Evolutionary conservation across 1,140 invertebrate species (phyloP).

Genomic region (Akabosia matsudoensis): DNA sequence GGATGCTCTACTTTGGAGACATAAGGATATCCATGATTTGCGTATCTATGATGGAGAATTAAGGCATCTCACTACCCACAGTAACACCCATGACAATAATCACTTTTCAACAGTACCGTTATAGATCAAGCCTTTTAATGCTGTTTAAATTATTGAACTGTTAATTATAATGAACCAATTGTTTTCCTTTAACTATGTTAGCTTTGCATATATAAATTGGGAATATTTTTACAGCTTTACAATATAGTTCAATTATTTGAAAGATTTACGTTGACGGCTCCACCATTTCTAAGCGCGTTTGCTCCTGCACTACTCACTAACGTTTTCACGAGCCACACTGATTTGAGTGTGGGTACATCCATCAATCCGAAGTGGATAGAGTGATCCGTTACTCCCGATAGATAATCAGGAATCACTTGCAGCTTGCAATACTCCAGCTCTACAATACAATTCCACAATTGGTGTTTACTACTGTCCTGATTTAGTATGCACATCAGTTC

Average conservation of each 20-base stretch:
- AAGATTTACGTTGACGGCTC: background rate
- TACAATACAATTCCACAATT: background rate
- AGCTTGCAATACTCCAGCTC: background rate
- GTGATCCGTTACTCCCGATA: background rate
- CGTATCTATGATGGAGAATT: constrained; percentile 20
- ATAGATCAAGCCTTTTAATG: no score
- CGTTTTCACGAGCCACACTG: background rate
- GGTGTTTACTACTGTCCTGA: background rate
- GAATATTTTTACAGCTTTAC: no score
- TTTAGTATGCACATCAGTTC: background rate
- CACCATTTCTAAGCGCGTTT: background rate
- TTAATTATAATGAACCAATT: no score
- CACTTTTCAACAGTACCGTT: background rate
- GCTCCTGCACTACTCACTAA: background rate
- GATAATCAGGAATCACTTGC: background rate
- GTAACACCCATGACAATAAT: background rate
- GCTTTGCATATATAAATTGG: no score
- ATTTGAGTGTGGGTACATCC: background rate
- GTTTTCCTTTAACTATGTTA: no score
- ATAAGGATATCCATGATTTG: background rate
- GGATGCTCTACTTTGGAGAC: constrained; percentile 14
- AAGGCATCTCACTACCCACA: background rate
- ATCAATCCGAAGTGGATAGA: background rate
- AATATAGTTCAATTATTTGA: no score
- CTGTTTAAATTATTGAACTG: no score